These are phyloP conservation scores for Odontocolon sp. DNA, from an alignment of 2,888 invertebrate species.

Conservation along the genomic window DNA sequence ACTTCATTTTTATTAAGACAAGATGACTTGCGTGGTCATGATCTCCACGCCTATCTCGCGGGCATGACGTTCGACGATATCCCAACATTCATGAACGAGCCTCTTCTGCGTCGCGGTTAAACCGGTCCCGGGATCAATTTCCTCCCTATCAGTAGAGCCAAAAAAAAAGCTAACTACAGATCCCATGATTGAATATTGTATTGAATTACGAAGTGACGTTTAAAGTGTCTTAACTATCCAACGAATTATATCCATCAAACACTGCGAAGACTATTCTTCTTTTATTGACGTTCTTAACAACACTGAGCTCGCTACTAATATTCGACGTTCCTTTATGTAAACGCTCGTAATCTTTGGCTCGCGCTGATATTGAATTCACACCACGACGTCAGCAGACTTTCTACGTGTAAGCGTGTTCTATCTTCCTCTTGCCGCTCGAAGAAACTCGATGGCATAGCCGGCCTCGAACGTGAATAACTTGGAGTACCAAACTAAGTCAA, in stretches of 20 bases:
- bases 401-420: constrained; percentile 5
- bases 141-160: constrained; percentile 22
- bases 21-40: constrained; percentile 76
- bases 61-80: constrained; percentile 74
- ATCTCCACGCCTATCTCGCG: constrained; percentile 76
- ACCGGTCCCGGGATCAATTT: constrained; percentile 74
- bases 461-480: constrained; percentile 17
- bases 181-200: constrained; percentile 43
- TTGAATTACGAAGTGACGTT: not conserved
- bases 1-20: not conserved
- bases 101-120: constrained; percentile 77
- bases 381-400: not conserved
- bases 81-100: constrained; percentile 78
- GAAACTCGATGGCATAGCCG: constrained; percentile 8
- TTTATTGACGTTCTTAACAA: not conserved
- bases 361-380: not conserved
- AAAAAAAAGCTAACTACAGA: constrained; percentile 54
- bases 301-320: not conserved
- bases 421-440: not conserved
- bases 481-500: constrained; percentile 12
- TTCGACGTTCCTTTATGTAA: not conserved
- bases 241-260: not conserved
- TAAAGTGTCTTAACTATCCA: not conserved
- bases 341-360: not conserved
- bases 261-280: not conserved